Conservation (phyloP, 2,797 vertebrate genomes). For the Acanthurus tractus region DNA sequence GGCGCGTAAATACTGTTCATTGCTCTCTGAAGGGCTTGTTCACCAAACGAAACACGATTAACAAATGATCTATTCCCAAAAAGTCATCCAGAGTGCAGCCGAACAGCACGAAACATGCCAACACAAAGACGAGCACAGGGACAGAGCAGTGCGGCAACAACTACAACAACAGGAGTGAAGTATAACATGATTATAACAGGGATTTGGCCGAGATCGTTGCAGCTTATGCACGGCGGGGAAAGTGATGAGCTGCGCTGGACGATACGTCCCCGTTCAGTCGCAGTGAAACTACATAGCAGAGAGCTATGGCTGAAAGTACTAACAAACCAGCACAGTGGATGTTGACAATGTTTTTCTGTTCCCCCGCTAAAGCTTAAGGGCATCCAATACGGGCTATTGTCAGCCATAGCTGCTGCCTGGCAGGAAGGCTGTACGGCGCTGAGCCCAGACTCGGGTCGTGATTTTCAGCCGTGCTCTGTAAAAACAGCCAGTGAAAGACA, state of each 20-base stretch:
- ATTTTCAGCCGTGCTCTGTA: slow-evolving; percentile 50
- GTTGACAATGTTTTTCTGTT: neutral
- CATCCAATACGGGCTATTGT: slow-evolving; percentile 62
- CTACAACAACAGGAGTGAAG: slow-evolving; percentile 10
- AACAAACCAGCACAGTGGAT: neutral
- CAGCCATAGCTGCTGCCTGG: slow-evolving; percentile 74
- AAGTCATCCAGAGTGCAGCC: slow-evolving; percentile 24
- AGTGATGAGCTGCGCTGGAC: slow-evolving; percentile 52
- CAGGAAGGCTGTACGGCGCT: slow-evolving; percentile 53
- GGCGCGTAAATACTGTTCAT: slow-evolving; percentile 84
- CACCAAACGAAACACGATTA: slow-evolving; percentile 51
- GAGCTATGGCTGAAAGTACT: neutral
- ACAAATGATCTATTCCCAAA: slow-evolving; percentile 15
- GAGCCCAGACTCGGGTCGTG: slow-evolving; percentile 61
- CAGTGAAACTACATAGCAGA: neutral
- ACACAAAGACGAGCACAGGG: slow-evolving; percentile 8
- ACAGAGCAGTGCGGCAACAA: neutral
- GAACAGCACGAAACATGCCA: slow-evolving; percentile 16
- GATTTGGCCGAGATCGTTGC: slow-evolving; percentile 26
- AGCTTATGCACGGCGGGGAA: slow-evolving; percentile 43
- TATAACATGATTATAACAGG: neutral
- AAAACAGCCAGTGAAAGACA: slow-evolving; percentile 1
- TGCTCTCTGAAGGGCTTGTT: slow-evolving; percentile 71
- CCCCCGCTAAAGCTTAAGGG: slow-evolving; percentile 16
- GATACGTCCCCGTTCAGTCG: neutral